Evolutionary conservation across 2,797 vertebrate genomes (phyloP), one percentile per base, ranked within the genome.

Genomic region (Neostethus bicornis): DNA sequence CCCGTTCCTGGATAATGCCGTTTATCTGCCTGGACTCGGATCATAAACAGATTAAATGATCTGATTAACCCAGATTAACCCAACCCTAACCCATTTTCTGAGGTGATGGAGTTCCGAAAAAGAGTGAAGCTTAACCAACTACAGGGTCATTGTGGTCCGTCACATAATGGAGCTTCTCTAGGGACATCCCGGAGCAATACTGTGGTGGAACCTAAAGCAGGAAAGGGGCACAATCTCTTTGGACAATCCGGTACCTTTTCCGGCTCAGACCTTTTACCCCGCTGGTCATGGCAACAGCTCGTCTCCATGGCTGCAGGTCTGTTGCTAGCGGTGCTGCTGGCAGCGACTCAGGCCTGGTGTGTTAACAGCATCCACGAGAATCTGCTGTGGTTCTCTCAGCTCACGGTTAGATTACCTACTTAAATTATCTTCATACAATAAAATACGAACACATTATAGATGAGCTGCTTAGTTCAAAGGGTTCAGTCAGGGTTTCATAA

Each of bases 331-430:
- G 77, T 55, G 46, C 43, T 73, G 21, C 61, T 84, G 41, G 77
- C 66, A 2, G 51, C 87, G 66, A 59, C 61, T 80, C 77, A 87
- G 78, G 81, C 88, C 62, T 91, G 76, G 80, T 84, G 85, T 72
- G 82, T 87, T 65, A 82, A 84, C 45, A 64, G 75, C 53, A 86
- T 89, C 51, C 89, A 89, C 0, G 90, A 90, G 74, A 90, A 89
- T 80, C 77, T 92, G 64, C 83, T 73, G 70, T 91, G 90, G 85
- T 92, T 94, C 87, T 90, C 90, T 35, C 81, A 91, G 67, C 71
- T 91, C 74, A 84, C 66, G 90, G 84, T 88, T 89, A 64, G 81
- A 72, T 52, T 54, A 28, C 2, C 44, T 44, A 52, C 16, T 16
- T 16, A 24, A 51, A 44, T 56, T 39, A 42, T 49, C 29, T 57